phyloP scores from a whole-genome alignment of 2,888 invertebrate species.

The Polylopha cassiicola region DNA sequence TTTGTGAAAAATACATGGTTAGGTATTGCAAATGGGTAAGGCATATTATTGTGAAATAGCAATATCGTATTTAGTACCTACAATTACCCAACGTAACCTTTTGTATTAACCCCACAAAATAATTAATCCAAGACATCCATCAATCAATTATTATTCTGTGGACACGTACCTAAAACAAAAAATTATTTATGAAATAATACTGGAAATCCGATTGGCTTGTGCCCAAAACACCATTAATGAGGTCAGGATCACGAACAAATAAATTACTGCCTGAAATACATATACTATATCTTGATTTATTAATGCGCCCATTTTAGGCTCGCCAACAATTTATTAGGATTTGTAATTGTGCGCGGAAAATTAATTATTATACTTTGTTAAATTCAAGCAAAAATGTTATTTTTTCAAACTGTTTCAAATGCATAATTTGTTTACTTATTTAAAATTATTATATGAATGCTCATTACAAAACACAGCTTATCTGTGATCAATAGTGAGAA shows the following conservation, averaged over 20 bases:
- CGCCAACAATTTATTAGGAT: conserved; percentile 6
- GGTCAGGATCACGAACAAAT: conserved; percentile 32
- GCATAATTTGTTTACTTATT: background rate
- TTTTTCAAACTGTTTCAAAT: too few relatives aligned
- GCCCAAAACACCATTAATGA: conserved; percentile 37
- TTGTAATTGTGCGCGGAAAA: background rate
- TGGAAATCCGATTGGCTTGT: conserved; percentile 29
- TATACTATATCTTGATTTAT: conserved; percentile 18
- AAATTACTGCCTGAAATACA: conserved; percentile 28
- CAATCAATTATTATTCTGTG: too few relatives aligned
- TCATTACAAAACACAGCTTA: background rate
- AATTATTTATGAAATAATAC: conserved; percentile 11
- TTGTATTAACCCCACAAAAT: too few relatives aligned
- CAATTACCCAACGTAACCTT: too few relatives aligned
- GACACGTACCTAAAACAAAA: background rate
- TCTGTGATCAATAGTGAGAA: too few relatives aligned
- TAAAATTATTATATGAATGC: background rate
- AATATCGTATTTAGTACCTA: too few relatives aligned
- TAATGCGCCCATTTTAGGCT: background rate
- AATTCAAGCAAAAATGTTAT: too few relatives aligned
- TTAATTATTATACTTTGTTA: too few relatives aligned
- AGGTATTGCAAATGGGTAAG: too few relatives aligned
- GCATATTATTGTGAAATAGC: too few relatives aligned
- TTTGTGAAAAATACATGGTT: too few relatives aligned
- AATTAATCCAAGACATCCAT: too few relatives aligned